Conservation (phyloP, 23 tunicate genomes). For the Corella eumyota region DNA sequence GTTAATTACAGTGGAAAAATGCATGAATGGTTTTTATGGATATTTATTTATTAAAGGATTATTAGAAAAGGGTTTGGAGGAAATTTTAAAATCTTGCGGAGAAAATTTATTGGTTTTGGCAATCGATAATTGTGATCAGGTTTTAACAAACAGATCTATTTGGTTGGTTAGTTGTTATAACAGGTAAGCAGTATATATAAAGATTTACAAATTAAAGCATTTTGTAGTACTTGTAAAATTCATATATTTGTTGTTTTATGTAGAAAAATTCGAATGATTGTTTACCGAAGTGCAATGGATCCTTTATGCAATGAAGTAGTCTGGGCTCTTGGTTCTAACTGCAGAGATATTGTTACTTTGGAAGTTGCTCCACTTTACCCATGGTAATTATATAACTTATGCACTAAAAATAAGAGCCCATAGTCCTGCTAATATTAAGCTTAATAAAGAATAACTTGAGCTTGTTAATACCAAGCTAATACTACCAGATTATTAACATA, state of each 20-base stretch:
- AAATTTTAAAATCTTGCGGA: slow-evolving; percentile 46
- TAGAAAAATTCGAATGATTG: slow-evolving; percentile 43
- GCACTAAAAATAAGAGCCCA: not conserved
- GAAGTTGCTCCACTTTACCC: slow-evolving; percentile 69
- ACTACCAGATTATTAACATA: too few relatives aligned
- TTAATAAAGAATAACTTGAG: too few relatives aligned
- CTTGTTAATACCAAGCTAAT: too few relatives aligned
- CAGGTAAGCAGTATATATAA: slow-evolving; percentile 11
- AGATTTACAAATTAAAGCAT: not conserved
- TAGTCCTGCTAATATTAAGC: too few relatives aligned
- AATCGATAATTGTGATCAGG: slow-evolving; percentile 52
- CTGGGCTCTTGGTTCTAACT: slow-evolving; percentile 68
- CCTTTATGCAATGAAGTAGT: slow-evolving; percentile 66
- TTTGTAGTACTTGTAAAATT: not conserved
- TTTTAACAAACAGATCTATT: slow-evolving; percentile 51
- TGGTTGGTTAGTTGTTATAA: slow-evolving; percentile 84
- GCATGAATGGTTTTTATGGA: not conserved
- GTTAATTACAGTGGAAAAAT: too few relatives aligned
- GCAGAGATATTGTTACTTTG: slow-evolving; percentile 51
- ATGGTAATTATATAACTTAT: slow-evolving; percentile 29
- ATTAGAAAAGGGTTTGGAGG: slow-evolving; percentile 71
- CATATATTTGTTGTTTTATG: not conserved
- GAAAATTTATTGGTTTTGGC: slow-evolving; percentile 44
- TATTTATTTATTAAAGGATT: slow-evolving; percentile 18
- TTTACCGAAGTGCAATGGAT: slow-evolving; percentile 57